Evolutionary conservation across 2,113 vertebrate genomes (phyloP).

Genomic region (Rostratula benghalensis): DNA sequence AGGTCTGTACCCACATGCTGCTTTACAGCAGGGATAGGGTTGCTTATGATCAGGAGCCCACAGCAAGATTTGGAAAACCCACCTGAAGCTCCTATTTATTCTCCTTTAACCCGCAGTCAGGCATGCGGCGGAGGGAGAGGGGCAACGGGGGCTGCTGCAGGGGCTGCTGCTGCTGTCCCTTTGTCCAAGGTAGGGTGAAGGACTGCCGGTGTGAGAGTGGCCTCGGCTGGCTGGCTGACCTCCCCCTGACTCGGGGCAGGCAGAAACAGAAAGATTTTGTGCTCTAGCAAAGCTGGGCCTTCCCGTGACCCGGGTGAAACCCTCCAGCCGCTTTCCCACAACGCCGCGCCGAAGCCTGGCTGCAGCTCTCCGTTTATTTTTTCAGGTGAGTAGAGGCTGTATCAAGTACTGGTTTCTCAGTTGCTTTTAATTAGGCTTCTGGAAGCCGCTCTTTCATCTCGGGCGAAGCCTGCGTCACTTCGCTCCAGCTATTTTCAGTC

Average conservation of each 20-base stretch:
- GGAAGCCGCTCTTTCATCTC: slow-evolving; percentile 87
- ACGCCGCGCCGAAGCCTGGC: slow-evolving; percentile 67
- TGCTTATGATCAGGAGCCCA: fast-evolving
- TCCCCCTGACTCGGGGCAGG: slow-evolving; percentile 73
- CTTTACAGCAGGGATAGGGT: background rate
- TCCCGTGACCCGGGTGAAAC: slow-evolving; percentile 79
- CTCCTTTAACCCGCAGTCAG: fast-evolving
- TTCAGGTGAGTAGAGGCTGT: slow-evolving; percentile 91
- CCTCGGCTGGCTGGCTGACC: slow-evolving; percentile 74
- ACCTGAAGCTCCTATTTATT: background rate
- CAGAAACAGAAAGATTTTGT: slow-evolving; percentile 78
- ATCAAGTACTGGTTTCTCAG: slow-evolving; percentile 86
- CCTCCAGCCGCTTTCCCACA: slow-evolving; percentile 76
- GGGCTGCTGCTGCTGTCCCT: fast-evolving
- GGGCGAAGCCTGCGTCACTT: slow-evolving; percentile 80
- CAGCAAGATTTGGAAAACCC: background rate
- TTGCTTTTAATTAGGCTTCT: slow-evolving; percentile 94
- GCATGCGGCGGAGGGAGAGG: fast-evolving
- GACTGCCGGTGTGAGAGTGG: background rate
- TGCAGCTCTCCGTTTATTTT: slow-evolving; percentile 88
- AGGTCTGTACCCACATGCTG: fast-evolving
- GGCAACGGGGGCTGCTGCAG: fast-evolving
- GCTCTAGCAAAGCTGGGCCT: slow-evolving; percentile 69
- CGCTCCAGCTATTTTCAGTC: slow-evolving; percentile 80
- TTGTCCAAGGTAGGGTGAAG: background rate